Base-by-base conservation (phyloP, 2,888 invertebrate species). In the Campoplex capitator region DNA sequence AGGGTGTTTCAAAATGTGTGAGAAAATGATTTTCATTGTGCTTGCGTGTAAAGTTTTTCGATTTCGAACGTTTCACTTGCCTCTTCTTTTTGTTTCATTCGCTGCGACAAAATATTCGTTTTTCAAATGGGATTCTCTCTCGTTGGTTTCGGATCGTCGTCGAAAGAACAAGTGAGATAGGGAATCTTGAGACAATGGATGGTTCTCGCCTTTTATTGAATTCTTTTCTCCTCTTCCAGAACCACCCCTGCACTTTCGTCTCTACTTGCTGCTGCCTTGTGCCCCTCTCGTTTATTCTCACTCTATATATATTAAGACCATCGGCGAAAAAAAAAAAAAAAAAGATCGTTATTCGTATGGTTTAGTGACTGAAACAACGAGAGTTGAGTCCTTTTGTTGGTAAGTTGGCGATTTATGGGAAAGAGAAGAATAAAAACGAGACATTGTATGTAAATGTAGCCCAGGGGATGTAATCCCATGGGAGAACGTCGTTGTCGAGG, bases 371-470 rank as follows among this genome's bases (percentile, higher is more conserved):
- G 28, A 67, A 68, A 70, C 28, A 16, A 58, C 70, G 51, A 2
- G 1, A 68, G 38, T 68, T 54, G 18, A 45, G 68, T 42, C 70
- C 56, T 79, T 79, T 83, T 75, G 83, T 84, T 79, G 80, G 80
- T 88, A 77, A 81, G 79, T n/a, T 74, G 77, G 76, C 80, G 62
- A 67, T 74, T 74, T 79, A 70, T 56, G 51, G 76, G 62, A 42
- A 38, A 76, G 48, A 42, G 67, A 42, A 38, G 73, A 56, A 73
- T 42, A 71, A 71, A 86, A 88, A 88, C 83, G 86, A 85, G 88
- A 81, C 85, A 90, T 90, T 91, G 85, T 92, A 93, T 93, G 92
- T 91, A 93, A 93, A 93, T 93, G 91, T 91, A 89, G 75, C 89
- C 88, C 88, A 81, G 89, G 92, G 91, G 87, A 90, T 89, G 89